Evolutionary conservation across 1,140 invertebrate genomes (phyloP), one percentile per base, ranked within the genome.

Genomic region (Mylabris phalerata): DNA sequence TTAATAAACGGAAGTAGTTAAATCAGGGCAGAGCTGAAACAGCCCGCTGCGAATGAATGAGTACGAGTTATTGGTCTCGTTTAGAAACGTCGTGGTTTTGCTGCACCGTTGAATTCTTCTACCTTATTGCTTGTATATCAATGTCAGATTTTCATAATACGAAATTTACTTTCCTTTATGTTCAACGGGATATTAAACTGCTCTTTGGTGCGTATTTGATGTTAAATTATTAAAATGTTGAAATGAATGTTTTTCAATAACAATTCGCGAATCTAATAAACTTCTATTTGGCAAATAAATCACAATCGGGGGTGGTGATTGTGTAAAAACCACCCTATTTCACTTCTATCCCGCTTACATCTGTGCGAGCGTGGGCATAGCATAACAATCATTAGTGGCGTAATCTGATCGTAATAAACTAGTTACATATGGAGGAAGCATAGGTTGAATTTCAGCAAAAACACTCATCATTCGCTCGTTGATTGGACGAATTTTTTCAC

Each of bases 101-200:
- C 55, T 46, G 55, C 56, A 55, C 59, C 60, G 55, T 47, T 62
- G 58, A 49, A 52, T 57, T 51, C 60, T 32, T 32, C 4, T 50
- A 54, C 55, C 55, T 57, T 57, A 57, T 57, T 57, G 55, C 55
- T 57, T 60, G 50, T 60, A 60, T 60, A 60, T 60, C 58, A 60
- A 60, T 47, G 58, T 60, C 58, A 55, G 50, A 49, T 55, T 55
- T 60, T 60, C 48, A 60, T 60, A 60, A 49, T 60, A 60, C 52
- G 51, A 60, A 60, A 60, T 60, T 60, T 60, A 60, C 58, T 50
- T 60, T 60, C 50, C 55, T 52, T 57, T 51, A 57, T 52, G 48
- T 57, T 49, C 42, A 41, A 40, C 42, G 39, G 55, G 50, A 57
- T 57, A 57, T 57, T 57, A 57, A 57, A 57, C 46, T 57, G 55